Percentiles rank a stretch among this genome's conserved stretches.
Evolutionary conservation across 2,797 vertebrate genomes (phyloP).

Genomic region (Diceros bicornis): DNA sequence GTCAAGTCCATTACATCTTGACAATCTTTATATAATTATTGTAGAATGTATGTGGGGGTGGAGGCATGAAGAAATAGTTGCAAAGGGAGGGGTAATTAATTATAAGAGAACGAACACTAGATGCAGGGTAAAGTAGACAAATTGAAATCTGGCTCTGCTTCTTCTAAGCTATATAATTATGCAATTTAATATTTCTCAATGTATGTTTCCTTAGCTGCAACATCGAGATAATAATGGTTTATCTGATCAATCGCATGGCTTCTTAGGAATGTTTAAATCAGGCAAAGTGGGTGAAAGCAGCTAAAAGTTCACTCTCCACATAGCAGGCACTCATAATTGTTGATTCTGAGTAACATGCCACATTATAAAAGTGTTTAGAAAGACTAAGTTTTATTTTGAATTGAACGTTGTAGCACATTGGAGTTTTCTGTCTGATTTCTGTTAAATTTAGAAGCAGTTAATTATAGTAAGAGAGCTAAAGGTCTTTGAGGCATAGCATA

Average conservation of each 20-base stretch:
- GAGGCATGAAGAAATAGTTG: neutral
- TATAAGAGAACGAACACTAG: neutral
- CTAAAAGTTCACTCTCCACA: neutral
- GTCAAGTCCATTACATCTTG: neutral
- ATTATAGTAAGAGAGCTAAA: neutral
- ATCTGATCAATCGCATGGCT: neutral
- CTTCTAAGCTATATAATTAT: neutral
- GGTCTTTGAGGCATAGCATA: neutral
- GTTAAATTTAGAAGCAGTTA: neutral
- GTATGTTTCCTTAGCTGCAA: neutral
- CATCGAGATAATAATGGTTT: neutral
- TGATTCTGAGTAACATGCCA: neutral
- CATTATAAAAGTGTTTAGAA: neutral
- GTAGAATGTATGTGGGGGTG: neutral
- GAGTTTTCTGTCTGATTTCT: neutral
- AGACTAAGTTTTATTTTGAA: constrained; percentile 36
- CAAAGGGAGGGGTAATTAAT: neutral
- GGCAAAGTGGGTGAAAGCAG: neutral
- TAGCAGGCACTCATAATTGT: neutral
- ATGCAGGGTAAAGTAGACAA: neutral
- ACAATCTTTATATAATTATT: neutral
- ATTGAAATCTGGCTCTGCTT: neutral
- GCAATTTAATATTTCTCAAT: neutral
- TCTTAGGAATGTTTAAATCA: constrained; percentile 16
- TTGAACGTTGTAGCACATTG: neutral